A percentile compares a stretch with the other conserved stretches of the same genome.
phyloP scores from a whole-genome alignment of 1,140 invertebrate species.

The Nasonia giraulti region DNA sequence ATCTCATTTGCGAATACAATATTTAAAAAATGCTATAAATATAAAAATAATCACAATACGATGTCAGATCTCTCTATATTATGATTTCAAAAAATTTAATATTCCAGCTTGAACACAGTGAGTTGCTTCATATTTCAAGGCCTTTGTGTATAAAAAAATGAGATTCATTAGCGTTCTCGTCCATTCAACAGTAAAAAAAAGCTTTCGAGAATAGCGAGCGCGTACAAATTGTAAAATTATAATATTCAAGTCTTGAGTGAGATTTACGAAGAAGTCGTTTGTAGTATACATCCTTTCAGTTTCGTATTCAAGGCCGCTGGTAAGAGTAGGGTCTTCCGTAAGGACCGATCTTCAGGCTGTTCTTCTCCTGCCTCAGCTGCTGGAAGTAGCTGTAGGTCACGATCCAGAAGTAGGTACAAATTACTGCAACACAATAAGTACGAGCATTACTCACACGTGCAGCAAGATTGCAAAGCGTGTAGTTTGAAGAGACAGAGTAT shows the following conservation, averaged over 20 bases:
- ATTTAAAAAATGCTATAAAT: background rate
- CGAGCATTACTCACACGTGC: background rate
- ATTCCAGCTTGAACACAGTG: too few species aligned
- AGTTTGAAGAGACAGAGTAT: too few species aligned
- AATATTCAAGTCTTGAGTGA: constrained; percentile 13
- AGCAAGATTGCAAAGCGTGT: too few species aligned
- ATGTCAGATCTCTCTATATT: too few species aligned
- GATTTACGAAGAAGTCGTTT: constrained; percentile 8
- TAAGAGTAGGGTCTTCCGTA: constrained; percentile 73
- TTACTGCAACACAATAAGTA: constrained; percentile 73
- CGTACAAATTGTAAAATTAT: background rate
- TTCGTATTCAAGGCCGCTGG: constrained; percentile 62
- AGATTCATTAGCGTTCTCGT: too few species aligned
- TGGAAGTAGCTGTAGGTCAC: constrained; percentile 87
- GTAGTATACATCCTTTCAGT: background rate
- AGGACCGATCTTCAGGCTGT: constrained; percentile 75
- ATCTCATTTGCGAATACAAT: background rate
- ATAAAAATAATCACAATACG: background rate
- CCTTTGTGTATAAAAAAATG: too few species aligned
- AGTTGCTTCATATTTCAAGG: too few species aligned
- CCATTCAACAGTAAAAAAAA: background rate
- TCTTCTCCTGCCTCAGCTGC: constrained; percentile 80
- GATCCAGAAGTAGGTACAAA: constrained; percentile 84
- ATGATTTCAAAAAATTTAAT: too few species aligned
- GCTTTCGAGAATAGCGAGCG: background rate